Evolutionary conservation across 92 coral and sea anemone species (phyloP), one percentile per base, ranked within the genome.

Genomic region (Desmophyllum pertusum): DNA sequence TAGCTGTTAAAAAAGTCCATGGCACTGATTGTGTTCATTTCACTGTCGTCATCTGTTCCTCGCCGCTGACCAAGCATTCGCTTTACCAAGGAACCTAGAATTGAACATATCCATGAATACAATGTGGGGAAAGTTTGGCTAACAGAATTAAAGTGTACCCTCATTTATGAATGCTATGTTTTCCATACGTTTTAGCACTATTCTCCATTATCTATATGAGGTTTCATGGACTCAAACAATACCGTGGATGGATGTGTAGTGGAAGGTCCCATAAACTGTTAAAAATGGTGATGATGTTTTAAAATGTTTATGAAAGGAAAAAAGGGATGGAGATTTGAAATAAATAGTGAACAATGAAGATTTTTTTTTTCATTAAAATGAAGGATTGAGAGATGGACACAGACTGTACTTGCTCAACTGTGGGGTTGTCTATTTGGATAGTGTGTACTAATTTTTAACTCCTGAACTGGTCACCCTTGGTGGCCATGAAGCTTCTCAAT

Each of bases 41-140:
- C 91, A 73, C 81, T 76, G 63, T 90, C 95, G 63, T 87, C 92
- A 74, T 87, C 94, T 0, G 63, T 68, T 15, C 93, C 93, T 68
- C 89, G 89, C 48, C 87, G 88, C 41, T 92, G 93, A 42, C 95
- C 95, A 71, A 92, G 88, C 75, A 90, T 75, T 7, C 95, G 93
- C 38, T 88, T 76, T 35, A 90, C 93, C 31, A 92, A 80, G 37
- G 95, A 92, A 66, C 95, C 95, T 92, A 35, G 21, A 64, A n/a
- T 29, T 36, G 6, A 35, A 17, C 23, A 30, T 31, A 65, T 31
- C 19, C 23, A 11, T 33, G 25, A 31, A 5, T 10, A 17, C n/a
- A 9, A 21, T 37, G 11, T 17, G 25, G 39, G 25, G 19, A 57
- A 35, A 3, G 67, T 25, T 10, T 25, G n/a, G n/a, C n/a, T n/a